Evolutionary conservation across 2,888 invertebrate genomes (phyloP).

Genomic region (Athalia circularis): DNA sequence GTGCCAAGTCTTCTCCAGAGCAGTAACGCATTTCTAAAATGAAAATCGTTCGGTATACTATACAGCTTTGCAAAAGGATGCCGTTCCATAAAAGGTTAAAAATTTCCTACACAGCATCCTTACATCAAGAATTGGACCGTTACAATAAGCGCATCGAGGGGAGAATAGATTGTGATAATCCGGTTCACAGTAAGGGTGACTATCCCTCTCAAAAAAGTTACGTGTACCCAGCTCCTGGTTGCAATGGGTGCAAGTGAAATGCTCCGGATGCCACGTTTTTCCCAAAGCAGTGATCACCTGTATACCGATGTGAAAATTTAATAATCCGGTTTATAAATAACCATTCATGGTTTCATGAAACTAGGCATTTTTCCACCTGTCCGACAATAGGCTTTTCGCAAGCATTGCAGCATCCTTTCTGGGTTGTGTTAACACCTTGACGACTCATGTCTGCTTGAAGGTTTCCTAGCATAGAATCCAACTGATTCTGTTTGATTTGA

Average conservation of each 20-base stretch:
- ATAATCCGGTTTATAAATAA: constrained; percentile 14
- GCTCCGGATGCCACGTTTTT: constrained; percentile 99
- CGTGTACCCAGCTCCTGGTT: constrained; percentile 96
- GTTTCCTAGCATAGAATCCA: constrained; percentile 94
- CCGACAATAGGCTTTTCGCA: constrained; percentile 99
- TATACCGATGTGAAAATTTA: background rate
- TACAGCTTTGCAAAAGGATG: constrained; percentile 16
- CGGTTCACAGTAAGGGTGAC: constrained; percentile 97
- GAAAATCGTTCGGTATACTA: constrained; percentile 51
- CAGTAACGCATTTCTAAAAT: constrained; percentile 97
- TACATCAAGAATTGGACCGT: constrained; percentile 98
- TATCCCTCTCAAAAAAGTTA: constrained; percentile 99
- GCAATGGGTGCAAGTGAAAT: constrained; percentile 98
- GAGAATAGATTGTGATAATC: constrained; percentile 99
- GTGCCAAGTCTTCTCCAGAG: constrained; percentile 98
- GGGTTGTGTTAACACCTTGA: constrained; percentile 98
- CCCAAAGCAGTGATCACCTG: constrained; percentile 96
- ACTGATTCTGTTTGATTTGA: constrained; percentile 79
- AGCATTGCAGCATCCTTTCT: constrained; percentile 99
- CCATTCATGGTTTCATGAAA: background rate
- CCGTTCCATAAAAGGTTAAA: constrained; percentile 17
- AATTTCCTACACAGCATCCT: constrained; percentile 69
- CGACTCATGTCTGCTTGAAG: constrained; percentile 98
- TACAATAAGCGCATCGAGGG: constrained; percentile 98
- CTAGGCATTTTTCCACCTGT: constrained; percentile 79